Base-by-base conservation (phyloP, 2,888 invertebrate species). In the Agonopterix alstromeriana region DNA sequence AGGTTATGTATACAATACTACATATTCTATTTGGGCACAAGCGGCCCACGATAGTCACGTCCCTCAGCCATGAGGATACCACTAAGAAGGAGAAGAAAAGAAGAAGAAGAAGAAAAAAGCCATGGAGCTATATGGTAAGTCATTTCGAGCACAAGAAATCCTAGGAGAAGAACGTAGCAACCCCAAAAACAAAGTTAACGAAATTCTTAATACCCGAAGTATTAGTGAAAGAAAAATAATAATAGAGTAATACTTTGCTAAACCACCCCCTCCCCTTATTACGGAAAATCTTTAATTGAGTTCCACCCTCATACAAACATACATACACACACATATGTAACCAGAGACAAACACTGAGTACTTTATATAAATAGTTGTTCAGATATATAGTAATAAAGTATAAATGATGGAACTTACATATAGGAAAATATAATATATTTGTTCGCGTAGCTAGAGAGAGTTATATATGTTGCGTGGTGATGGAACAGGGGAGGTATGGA, bases 371-470 rank as follows among this genome's bases (percentile, higher is more conserved):
- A 80, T 84, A 83, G 82, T 80, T 79, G 69, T 75, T 63, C 62
- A 63, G 66, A 72, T 82, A 79, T 84, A 85, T 80, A 83, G 83
- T 80, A 83, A 86, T 87, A 86, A 88, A 88, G 86, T 85, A 88
- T 86, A 88, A 87, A 87, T 87, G 87, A 88, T 88, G 85, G 79
- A 86, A 85, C 80, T 80, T 77, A 82, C 83, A 84, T 87, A 87
- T 85, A 86, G 80, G 79, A 85, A 87, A 85, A 87, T 88, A 87
- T 88, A 82, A 86, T 86, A 86, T 84, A 85, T 86, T 82, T 83
- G 78, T 79, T 74, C 79, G 77, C 78, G 79, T 84, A 85, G 78
- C 79, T 82, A 82, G 76, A 73, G 66, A 71, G 69, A 71, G 79
- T 74, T 86, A 83, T 87, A 83, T 83, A 84, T 83, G 78, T 80